Percentiles rank a stretch among this genome's conserved stretches.
These are phyloP conservation scores for Cichladusa arquata DNA, from an alignment of 2,113 vertebrate genomes.

Conservation along the genomic window DNA sequence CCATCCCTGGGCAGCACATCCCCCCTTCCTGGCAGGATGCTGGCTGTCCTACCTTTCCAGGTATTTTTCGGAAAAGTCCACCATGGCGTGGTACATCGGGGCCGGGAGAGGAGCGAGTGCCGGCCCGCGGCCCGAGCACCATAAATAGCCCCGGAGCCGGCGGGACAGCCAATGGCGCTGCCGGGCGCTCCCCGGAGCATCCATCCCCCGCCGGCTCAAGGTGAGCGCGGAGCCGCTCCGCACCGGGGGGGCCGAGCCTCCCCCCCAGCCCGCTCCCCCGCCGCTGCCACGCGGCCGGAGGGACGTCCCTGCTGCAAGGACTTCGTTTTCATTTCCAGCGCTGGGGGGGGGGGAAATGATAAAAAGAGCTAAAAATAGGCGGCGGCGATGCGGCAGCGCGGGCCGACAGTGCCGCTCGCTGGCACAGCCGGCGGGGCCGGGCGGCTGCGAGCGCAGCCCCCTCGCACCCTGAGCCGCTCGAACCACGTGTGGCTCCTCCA, in stretches of 20 bases:
- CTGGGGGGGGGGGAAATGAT: neutral
- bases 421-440: neutral
- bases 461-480: neutral
- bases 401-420: slow-evolving; percentile 41
- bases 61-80: slow-evolving; percentile 87
- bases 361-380: slow-evolving; percentile 17
- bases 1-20: neutral
- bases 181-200: neutral
- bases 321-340: neutral
- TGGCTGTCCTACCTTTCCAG: slow-evolving; percentile 81
- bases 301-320: neutral
- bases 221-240: neutral
- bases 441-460: neutral
- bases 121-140: neutral
- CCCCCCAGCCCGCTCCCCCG: neutral
- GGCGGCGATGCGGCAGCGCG: neutral
- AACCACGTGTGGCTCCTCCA: neutral
- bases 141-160: slow-evolving; percentile 31
- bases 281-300: neutral
- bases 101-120: neutral
- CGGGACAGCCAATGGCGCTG: slow-evolving; percentile 72
- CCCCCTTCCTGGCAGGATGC: neutral
- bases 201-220: slow-evolving; percentile 6
- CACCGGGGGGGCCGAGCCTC: neutral
- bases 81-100: slow-evolving; percentile 78